Evolutionary conservation across 37 sponge, comb jelly and placozoan species (phyloP), one percentile per base, ranked within the genome.

Genomic region (Geodia barretti): DNA sequence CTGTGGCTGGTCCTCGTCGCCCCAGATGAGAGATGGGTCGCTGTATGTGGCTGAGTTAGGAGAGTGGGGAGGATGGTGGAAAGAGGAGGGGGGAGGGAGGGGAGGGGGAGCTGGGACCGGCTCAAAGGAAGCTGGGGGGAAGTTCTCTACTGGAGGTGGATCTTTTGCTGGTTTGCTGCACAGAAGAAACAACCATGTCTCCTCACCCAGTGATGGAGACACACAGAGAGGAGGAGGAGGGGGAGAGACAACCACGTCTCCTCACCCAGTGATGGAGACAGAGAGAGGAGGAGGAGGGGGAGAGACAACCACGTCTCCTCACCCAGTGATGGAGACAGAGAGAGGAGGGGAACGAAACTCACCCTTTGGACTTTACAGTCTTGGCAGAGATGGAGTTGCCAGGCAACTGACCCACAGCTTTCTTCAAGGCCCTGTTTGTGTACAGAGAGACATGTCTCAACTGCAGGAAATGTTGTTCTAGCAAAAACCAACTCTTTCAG

Each of bases 371-470:
- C 14, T 47, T 47, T n/a, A n/a, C n/a, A n/a, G n/a, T 58, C 41
- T 77, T 77, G 4, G 20, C 37, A 24, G 78, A 79, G 31, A 67
- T 34, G 4, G 79, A 79, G 69, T 79, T 79, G 1, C 79, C 79
- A 67, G 69, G 67, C 68, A 79, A 65, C 39, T 64, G 24, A 32
- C 34, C 43, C 19, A 79, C 43, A n/a, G 79, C 79, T 28, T 79
- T 79, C 79, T 79, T 79, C 68, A 79, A 24, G 3, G 68, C 69
- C 34, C 79, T 79, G 69, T 64, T 29, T 14, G 65, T 24, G 65
- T 17, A 7, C 54, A 47, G 14, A 7, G 14, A 47, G 11, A 47
- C 54, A 47, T 17, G 54, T n/a, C n/a, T n/a, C n/a, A n/a, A n/a
- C n/a, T n/a, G n/a, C n/a, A n/a, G n/a, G n/a, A n/a, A n/a, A n/a